These are phyloP conservation scores for Xyliphius kryptos DNA, from an alignment of 2,113 vertebrate species.

Conservation along the genomic window DNA sequence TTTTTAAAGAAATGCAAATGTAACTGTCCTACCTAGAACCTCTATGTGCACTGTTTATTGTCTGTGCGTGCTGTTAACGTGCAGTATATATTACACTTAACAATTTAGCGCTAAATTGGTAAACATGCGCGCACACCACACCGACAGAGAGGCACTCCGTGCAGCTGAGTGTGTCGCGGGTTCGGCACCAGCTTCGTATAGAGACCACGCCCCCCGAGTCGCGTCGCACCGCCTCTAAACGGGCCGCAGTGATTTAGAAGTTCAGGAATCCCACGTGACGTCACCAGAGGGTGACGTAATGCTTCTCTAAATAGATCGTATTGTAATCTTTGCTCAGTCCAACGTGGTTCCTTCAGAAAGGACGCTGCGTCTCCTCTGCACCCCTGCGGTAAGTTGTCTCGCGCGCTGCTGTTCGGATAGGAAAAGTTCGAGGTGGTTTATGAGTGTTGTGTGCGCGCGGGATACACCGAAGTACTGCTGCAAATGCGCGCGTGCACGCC, in stretches of 20 bases:
- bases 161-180: too few species aligned
- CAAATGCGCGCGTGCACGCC: neutral
- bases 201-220: conserved; percentile 50
- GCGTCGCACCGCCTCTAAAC: conserved; percentile 53
- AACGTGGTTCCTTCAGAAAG: conserved; percentile 95
- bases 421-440: conserved; percentile 20
- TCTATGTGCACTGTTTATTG: too few species aligned
- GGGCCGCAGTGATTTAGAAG: conserved; percentile 99
- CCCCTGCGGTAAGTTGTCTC: conserved; percentile 90
- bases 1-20: too few species aligned
- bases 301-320: conserved; percentile 99
- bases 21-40: too few species aligned
- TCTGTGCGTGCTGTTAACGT: too few species aligned
- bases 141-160: too few species aligned
- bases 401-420: conserved; percentile 48
- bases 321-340: conserved; percentile 99
- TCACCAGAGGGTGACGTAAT: conserved; percentile 98
- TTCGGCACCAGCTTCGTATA: conserved; percentile 16
- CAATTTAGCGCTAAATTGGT: too few species aligned
- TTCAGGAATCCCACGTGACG: conserved; percentile 99
- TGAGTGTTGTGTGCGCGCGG: neutral
- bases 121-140: too few species aligned
- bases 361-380: conserved; percentile 82
- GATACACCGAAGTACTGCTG: too few species aligned
- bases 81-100: too few species aligned